Percentiles rank a stretch among this genome's conserved stretches.
Evolutionary conservation across 2,113 vertebrate species (phyloP).

Genomic region (Corydoras maculifer): DNA sequence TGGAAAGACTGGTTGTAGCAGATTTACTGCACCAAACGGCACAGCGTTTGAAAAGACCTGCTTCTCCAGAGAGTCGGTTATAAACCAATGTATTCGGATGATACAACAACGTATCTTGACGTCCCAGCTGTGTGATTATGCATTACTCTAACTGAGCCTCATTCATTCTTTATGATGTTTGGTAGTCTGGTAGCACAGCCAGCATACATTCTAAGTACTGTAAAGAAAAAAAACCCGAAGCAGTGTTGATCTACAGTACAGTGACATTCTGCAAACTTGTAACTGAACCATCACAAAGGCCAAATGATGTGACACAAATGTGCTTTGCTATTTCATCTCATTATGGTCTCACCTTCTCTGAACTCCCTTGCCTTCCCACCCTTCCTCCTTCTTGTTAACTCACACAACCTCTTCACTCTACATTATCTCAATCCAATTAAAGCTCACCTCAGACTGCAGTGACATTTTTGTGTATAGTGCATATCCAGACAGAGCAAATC

Average conservation of each 20-base stretch:
- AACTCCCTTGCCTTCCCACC: not conserved
- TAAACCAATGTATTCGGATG: not conserved
- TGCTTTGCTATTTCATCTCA: not conserved
- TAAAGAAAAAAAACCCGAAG: not conserved
- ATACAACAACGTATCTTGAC: conserved; percentile 2
- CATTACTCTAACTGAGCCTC: not conserved
- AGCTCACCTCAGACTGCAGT: not conserved
- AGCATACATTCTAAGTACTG: not conserved
- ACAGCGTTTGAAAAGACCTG: not conserved
- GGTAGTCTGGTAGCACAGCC: not conserved
- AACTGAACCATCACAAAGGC: not conserved
- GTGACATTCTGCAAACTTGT: not conserved
- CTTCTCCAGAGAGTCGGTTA: not conserved
- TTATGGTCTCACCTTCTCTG: conserved; percentile 1
- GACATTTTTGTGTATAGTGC: not conserved
- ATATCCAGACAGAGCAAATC: too few relatives aligned
- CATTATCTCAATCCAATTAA: not conserved
- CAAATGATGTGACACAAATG: not conserved
- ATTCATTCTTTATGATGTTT: conserved; percentile 19
- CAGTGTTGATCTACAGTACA: not conserved
- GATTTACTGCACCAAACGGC: not conserved
- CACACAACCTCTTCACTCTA: not conserved
- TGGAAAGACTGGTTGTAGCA: not conserved
- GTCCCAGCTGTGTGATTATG: not conserved
- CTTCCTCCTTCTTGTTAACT: not conserved